Percentiles rank a stretch among this genome's conserved stretches.
Conservation (phyloP, 2,113 vertebrate species). For the Malaclemys terrapin region DNA sequence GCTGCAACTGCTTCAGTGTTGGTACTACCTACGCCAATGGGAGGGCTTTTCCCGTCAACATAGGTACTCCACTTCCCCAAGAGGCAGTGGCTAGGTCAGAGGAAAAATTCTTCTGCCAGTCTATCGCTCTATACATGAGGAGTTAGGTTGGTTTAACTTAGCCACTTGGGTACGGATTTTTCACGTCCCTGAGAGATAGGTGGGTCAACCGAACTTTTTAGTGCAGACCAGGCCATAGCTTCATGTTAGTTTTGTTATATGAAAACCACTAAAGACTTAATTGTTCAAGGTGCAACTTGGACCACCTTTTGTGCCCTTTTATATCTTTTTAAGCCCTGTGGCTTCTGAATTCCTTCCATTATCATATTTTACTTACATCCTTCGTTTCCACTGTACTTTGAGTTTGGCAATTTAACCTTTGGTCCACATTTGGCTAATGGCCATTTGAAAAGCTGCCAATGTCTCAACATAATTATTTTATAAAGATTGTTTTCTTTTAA, state of each 20-base stretch:
- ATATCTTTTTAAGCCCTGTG: background rate
- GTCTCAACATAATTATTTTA: background rate
- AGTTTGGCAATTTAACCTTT: background rate
- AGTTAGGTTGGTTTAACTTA: background rate
- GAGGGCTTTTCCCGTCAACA: background rate
- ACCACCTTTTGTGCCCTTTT: background rate
- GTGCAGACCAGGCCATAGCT: background rate
- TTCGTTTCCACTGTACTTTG: background rate
- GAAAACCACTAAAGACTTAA: background rate
- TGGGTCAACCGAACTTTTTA: background rate
- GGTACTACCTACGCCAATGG: background rate
- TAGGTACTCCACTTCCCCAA: background rate
- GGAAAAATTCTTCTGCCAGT: background rate
- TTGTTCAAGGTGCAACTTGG: background rate
- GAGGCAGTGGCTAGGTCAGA: background rate
- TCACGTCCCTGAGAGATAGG: too few relatives aligned
- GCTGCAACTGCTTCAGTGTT: background rate
- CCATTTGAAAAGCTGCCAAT: background rate
- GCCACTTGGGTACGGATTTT: too few relatives aligned
- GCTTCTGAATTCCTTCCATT: background rate
- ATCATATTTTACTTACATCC: background rate
- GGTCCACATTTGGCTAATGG: background rate
- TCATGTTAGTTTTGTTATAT: background rate
- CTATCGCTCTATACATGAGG: background rate
- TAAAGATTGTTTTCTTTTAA: background rate